These are phyloP conservation scores for Acrossocheilus wenchowensis DNA, from an alignment of 2,797 vertebrate species.

Conservation along the genomic window DNA sequence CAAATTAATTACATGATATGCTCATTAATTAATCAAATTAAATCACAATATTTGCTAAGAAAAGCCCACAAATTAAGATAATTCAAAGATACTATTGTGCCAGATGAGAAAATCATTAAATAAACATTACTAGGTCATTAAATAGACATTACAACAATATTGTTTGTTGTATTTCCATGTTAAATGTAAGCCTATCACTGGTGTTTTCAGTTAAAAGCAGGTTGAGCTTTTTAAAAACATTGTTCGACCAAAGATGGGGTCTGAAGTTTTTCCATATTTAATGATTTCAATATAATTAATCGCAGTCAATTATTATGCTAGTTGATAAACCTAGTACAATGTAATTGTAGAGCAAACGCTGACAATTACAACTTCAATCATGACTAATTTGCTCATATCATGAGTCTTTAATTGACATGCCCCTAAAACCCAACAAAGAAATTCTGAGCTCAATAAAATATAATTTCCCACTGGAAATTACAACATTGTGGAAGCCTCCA, in stretches of 20 bases:
- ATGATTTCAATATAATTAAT: background rate
- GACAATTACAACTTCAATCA: slow-evolving; percentile 14
- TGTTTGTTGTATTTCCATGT: background rate
- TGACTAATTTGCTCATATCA: background rate
- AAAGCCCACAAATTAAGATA: background rate
- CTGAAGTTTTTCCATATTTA: background rate
- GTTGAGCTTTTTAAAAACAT: background rate
- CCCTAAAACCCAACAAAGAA: slow-evolving; percentile 2
- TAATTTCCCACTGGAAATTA: slow-evolving; percentile 17
- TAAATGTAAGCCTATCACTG: background rate
- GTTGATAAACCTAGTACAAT: background rate
- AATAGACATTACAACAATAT: background rate
- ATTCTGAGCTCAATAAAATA: slow-evolving; percentile 20
- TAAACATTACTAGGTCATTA: background rate
- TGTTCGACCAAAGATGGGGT: background rate
- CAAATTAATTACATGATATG: background rate
- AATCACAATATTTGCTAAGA: background rate
- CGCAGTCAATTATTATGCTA: background rate
- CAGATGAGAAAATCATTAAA: background rate
- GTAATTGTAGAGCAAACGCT: background rate
- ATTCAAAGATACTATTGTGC: background rate
- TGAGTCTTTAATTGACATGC: background rate
- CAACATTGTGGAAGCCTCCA: background rate
- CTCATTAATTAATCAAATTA: background rate
- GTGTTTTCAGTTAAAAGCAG: background rate